A percentile compares a stretch with the other conserved stretches of the same genome.
phyloP scores from a whole-genome alignment of 1,140 invertebrate genomes.

The Periplaneta americana region DNA sequence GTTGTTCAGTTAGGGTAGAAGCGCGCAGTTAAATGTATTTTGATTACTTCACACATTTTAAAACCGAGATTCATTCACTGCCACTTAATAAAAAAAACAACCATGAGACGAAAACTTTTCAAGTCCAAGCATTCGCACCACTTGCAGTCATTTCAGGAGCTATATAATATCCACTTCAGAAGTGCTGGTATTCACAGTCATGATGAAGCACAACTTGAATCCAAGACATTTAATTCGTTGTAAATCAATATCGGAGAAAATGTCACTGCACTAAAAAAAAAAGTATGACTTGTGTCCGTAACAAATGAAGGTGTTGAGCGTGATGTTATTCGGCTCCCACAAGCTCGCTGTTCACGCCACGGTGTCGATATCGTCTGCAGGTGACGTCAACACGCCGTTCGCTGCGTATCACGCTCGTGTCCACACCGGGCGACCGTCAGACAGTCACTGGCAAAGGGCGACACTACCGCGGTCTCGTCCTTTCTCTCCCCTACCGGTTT shows the following conservation, averaged over 20 bases:
- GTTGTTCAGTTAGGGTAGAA: too few species aligned
- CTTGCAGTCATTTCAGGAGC: neutral
- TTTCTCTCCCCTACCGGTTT: neutral
- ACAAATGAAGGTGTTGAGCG: too few species aligned
- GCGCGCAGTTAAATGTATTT: too few species aligned
- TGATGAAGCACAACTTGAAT: neutral
- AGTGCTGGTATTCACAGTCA: neutral
- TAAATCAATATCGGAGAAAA: too few species aligned
- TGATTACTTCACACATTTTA: too few species aligned
- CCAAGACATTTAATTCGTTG: neutral
- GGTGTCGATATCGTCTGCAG: neutral
- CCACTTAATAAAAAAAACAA: neutral
- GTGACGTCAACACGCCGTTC: neutral
- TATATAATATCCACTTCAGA: neutral
- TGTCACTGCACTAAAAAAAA: too few species aligned
- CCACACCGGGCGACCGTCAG: neutral
- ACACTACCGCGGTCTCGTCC: neutral
- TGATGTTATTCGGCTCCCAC: neutral
- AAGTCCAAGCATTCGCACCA: neutral
- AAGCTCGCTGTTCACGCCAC: neutral
- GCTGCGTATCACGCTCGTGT: neutral
- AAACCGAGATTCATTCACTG: neutral
- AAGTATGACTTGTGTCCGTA: too few species aligned
- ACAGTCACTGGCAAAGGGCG: conserved; percentile 3
- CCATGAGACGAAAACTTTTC: neutral